These are phyloP conservation scores for Itoplectis maculator DNA, from an alignment of 2,888 invertebrate species.

Conservation along the genomic window DNA sequence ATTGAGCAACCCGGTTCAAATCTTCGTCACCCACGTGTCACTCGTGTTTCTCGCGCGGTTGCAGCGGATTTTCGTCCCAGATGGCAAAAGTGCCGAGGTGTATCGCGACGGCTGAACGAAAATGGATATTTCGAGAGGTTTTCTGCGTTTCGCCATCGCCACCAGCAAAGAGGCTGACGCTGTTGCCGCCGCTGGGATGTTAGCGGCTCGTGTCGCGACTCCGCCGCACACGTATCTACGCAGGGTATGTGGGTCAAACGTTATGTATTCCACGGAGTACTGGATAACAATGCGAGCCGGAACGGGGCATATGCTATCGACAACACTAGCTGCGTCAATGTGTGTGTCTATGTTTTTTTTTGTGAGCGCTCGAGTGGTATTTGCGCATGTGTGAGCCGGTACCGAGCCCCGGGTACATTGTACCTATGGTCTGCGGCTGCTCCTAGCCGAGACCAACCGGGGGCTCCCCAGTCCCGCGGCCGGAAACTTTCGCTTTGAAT, in stretches of 20 bases:
- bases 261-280: slow-evolving; percentile 64
- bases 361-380: not conserved
- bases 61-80: not conserved
- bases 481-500: slow-evolving; percentile 67
- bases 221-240: slow-evolving; percentile 50
- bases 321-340: slow-evolving; percentile 26
- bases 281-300: slow-evolving; percentile 64
- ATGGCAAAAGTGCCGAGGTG: not conserved
- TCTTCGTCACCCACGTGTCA: slow-evolving; percentile 55
- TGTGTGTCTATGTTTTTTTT: slow-evolving; percentile 6
- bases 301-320: slow-evolving; percentile 56
- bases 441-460: slow-evolving; percentile 29
- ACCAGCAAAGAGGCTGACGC: slow-evolving; percentile 38
- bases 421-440: slow-evolving; percentile 10
- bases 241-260: slow-evolving; percentile 62
- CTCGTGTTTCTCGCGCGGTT: not conserved
- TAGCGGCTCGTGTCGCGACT: slow-evolving; percentile 36
- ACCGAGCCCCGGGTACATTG: not conserved
- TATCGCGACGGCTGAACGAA: slow-evolving; percentile 33
- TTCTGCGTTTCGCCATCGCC: slow-evolving; percentile 50
- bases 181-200: slow-evolving; percentile 15
- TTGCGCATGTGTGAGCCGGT: slow-evolving; percentile 33
- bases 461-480: slow-evolving; percentile 39
- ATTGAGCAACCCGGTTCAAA: slow-evolving; percentile 54
- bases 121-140: slow-evolving; percentile 47